These are phyloP conservation scores for Ennomos quercinarius DNA, from an alignment of 2,888 invertebrate species.

Conservation along the genomic window DNA sequence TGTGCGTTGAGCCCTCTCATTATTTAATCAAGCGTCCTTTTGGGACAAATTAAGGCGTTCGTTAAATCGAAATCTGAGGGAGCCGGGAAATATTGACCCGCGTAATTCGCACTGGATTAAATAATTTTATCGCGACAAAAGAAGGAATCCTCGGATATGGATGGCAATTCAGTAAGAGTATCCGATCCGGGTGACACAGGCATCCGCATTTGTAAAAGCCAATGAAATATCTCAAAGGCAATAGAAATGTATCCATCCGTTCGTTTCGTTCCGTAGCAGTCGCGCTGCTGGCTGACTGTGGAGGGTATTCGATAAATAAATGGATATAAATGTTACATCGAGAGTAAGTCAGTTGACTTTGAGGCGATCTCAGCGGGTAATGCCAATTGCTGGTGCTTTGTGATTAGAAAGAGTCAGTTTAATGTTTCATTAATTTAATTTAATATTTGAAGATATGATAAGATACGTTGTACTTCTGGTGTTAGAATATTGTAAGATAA, in stretches of 20 bases:
- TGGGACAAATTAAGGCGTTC: constrained; percentile 29
- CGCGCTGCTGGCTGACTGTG: constrained; percentile 49
- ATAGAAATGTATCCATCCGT: constrained; percentile 63
- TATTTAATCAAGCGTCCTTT: constrained; percentile 34
- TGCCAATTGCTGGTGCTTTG: constrained; percentile 12
- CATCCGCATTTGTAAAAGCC: constrained; percentile 63
- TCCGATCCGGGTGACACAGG: constrained; percentile 47
- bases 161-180: constrained; percentile 40
- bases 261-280: constrained; percentile 48
- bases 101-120: constrained; percentile 40
- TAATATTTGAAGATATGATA: no score
- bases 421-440: neutral
- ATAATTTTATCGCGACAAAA: constrained; percentile 45
- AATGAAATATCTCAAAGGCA: constrained; percentile 66
- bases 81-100: constrained; percentile 21
- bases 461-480: no score
- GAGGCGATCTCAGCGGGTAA: constrained; percentile 24
- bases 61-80: constrained; percentile 32
- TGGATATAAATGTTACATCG: constrained; percentile 63
- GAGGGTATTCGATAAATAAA: constrained; percentile 59
- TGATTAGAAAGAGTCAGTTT: constrained; percentile 9
- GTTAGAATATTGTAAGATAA: no score
- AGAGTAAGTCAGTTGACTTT: constrained; percentile 47
- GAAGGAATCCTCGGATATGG: constrained; percentile 38
- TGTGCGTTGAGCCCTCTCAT: constrained; percentile 28